phyloP scores from a whole-genome alignment of 2,888 invertebrate species.

The Craniophora ligustri region DNA sequence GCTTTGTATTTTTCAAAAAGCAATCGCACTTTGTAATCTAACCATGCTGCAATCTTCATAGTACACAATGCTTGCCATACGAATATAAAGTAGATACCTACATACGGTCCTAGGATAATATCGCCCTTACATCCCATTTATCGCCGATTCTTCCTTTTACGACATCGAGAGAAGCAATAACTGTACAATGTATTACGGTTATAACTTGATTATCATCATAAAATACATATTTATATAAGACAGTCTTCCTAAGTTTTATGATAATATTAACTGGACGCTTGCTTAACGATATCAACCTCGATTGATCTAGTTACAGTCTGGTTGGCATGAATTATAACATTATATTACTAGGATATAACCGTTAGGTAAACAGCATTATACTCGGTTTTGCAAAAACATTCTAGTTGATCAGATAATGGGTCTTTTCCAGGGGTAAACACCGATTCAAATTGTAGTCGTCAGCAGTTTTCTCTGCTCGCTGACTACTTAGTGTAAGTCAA shows the following conservation, averaged over 20 bases:
- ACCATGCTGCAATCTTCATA: too few relatives aligned
- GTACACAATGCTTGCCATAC: too few relatives aligned
- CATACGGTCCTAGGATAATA: neutral
- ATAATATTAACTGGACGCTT: slow-evolving; percentile 15
- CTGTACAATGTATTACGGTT: slow-evolving; percentile 10
- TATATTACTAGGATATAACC: too few relatives aligned
- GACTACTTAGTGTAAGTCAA: too few relatives aligned
- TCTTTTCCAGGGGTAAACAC: too few relatives aligned
- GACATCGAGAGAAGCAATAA: slow-evolving; percentile 11
- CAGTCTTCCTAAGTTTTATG: slow-evolving; percentile 26
- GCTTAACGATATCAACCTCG: slow-evolving; percentile 29
- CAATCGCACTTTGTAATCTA: too few relatives aligned
- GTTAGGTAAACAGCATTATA: slow-evolving; percentile 10
- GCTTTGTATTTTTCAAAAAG: too few relatives aligned
- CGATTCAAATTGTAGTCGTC: too few relatives aligned
- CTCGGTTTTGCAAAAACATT: neutral
- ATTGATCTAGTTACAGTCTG: slow-evolving; percentile 29
- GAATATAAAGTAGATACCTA: neutral
- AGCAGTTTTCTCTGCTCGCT: too few relatives aligned
- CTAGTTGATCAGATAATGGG: too few relatives aligned
- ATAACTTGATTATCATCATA: slow-evolving; percentile 19
- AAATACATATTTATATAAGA: slow-evolving; percentile 31
- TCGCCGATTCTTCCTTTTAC: slow-evolving; percentile 11
- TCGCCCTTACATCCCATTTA: slow-evolving; percentile 1
- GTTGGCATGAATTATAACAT: slow-evolving; percentile 24